Base-by-base conservation (phyloP, 2,113 vertebrate genomes). In the Morphnarchus princeps region DNA sequence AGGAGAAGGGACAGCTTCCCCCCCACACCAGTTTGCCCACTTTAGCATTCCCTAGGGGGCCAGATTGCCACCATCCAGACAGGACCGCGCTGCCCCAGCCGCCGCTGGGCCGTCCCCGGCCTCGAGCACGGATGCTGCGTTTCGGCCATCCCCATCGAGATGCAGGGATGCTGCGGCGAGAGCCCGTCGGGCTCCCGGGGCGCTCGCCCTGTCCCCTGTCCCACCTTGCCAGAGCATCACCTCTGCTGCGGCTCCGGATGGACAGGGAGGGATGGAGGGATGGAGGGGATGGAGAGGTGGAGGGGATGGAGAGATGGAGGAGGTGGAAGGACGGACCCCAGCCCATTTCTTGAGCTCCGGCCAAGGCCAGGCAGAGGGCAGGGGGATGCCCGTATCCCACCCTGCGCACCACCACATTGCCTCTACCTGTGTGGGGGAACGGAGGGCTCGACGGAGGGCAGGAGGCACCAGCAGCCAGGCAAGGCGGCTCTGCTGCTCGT, bases 61-160 rank as follows among this genome's bases (percentile, higher is more conserved):
- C 42, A 28, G 38, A 9, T 28, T 10, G 55, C 12, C 62, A 20
- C 43, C 1, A 2, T 19, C 38, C 42, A 45, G 54, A 12, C 38
- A 10, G 42, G 11, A 29, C 16, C 2, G 1, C 1, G 4, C 36
- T 31, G 36, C 24, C 50, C 57, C 25, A 20, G 62, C 12, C 25
- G 5, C 32, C 1, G 0, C 50, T n/a, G 36, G 40, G 43, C 19
- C 28, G 14, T 36, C 32, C 55, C 36, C 1, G 0, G 11, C 50
- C 52, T 31, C 3, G 0, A 31, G 58, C 52, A 2, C 1, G 5
- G 31, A 13, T 15, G 43, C 63, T 77, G 36, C 1, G 1, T n/a
- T 58, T 42, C 4, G 24, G 49, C 57, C 40, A 1, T 63, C 3
- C 2, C 26, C 36, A 1, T 28, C 0, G 8, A 28, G 65, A 42